Percentiles rank a stretch among this genome's conserved stretches.
Conservation (phyloP, 2,797 vertebrate species). For the Sebastes dallii region DNA sequence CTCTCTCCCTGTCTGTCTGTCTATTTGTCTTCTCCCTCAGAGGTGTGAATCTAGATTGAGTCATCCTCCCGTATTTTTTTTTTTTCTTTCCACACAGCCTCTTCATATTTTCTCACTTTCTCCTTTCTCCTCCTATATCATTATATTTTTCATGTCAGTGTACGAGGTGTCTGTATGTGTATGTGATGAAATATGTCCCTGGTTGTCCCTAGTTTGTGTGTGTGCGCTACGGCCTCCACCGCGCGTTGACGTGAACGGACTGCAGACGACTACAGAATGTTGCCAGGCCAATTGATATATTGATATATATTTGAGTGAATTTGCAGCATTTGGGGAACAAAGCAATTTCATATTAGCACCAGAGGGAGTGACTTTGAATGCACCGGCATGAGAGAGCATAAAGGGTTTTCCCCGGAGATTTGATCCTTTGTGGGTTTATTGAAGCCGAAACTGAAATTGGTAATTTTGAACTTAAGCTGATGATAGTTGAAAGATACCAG, state of each 20-base stretch:
- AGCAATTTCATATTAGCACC: neutral
- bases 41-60: slow-evolving; percentile 49
- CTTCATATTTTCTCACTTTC: neutral
- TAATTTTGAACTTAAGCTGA: neutral
- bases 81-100: neutral
- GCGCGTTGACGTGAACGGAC: slow-evolving; percentile 43
- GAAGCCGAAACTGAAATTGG: neutral
- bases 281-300: slow-evolving; percentile 46
- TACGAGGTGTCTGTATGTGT: neutral
- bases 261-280: slow-evolving; percentile 35
- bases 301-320: neutral
- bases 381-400: neutral
- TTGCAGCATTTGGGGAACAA: neutral
- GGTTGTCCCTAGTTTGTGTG: neutral
- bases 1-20: slow-evolving; percentile 7
- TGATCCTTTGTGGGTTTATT: neutral
- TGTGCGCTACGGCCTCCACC: neutral
- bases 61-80: slow-evolving; percentile 6
- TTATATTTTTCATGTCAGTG: neutral
- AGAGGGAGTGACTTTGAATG: neutral
- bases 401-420: neutral
- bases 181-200: neutral
- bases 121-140: neutral
- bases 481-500: neutral
- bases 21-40: slow-evolving; percentile 18